These are phyloP conservation scores for Drosophila parvula DNA, from an alignment of 1,140 invertebrate genomes.

Conservation along the genomic window DNA sequence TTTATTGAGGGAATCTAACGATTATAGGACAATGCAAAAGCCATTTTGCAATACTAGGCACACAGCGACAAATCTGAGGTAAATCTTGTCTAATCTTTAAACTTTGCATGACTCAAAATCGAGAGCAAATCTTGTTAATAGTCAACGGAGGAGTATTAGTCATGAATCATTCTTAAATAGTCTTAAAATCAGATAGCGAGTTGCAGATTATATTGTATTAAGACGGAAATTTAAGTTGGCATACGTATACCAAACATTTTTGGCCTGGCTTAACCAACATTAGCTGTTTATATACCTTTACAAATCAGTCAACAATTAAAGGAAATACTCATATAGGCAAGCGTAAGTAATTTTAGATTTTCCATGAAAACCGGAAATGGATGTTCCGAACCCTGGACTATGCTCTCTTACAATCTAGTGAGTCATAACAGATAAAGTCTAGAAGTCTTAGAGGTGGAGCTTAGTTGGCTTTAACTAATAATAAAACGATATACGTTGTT, in stretches of 20 bases:
- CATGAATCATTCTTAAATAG: not conserved
- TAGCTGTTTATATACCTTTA: not conserved
- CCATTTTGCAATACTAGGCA: not conserved
- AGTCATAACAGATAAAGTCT: not conserved
- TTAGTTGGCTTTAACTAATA: too few relatives aligned
- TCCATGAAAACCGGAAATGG: not conserved
- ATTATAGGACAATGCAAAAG: too few relatives aligned
- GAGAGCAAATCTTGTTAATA: not conserved
- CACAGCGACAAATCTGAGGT: not conserved
- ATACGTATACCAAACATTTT: not conserved
- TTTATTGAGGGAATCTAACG: too few relatives aligned
- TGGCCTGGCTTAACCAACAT: not conserved
- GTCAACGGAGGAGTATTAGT: not conserved
- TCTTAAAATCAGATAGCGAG: too few relatives aligned
- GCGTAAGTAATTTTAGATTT: not conserved
- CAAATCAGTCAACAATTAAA: not conserved
- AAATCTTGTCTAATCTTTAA: not conserved
- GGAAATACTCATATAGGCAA: not conserved
- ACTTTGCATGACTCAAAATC: not conserved
- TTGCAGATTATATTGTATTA: not conserved
- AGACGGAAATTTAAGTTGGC: too few relatives aligned
- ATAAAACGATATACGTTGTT: not conserved
- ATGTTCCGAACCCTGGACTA: not conserved
- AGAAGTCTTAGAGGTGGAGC: not conserved
- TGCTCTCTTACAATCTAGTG: not conserved